phyloP scores from a whole-genome alignment of 2,113 vertebrate species.

The Mystacornis crossleyi region DNA sequence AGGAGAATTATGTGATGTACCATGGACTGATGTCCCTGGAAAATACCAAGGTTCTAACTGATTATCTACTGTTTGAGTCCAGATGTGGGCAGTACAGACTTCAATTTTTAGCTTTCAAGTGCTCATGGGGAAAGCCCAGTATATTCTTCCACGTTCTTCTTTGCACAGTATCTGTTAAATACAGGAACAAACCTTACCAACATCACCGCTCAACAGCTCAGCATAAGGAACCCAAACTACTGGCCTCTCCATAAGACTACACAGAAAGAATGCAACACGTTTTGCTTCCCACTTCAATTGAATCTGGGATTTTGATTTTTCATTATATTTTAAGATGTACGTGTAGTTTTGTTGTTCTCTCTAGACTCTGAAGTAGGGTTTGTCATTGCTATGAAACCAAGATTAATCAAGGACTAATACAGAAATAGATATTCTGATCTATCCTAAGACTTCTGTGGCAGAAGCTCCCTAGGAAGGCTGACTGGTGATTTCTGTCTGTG shows the following conservation, averaged over 20 bases:
- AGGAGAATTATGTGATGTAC: not conserved
- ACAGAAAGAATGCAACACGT: not conserved
- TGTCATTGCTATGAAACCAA: not conserved
- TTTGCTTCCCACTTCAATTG: not conserved
- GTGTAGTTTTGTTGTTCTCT: not conserved
- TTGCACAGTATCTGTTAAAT: not conserved
- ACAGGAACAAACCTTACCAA: not conserved
- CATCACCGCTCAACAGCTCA: not conserved
- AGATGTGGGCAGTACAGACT: not conserved
- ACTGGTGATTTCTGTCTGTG: not conserved
- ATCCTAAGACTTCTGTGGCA: not conserved
- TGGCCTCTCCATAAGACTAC: not conserved
- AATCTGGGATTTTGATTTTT: not conserved
- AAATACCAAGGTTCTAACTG: not conserved
- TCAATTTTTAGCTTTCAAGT: not conserved
- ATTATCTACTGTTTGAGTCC: not conserved
- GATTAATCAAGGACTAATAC: not conserved
- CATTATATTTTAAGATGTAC: not conserved
- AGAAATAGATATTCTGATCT: not conserved
- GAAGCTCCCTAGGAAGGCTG: not conserved
- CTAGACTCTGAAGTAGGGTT: not conserved
- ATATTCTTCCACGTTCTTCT: not conserved
- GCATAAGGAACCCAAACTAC: not conserved
- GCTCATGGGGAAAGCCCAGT: not conserved
- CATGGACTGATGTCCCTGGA: not conserved